These are phyloP conservation scores for Amia ocellicauda DNA, from an alignment of 2,113 vertebrate genomes.

Conservation along the genomic window DNA sequence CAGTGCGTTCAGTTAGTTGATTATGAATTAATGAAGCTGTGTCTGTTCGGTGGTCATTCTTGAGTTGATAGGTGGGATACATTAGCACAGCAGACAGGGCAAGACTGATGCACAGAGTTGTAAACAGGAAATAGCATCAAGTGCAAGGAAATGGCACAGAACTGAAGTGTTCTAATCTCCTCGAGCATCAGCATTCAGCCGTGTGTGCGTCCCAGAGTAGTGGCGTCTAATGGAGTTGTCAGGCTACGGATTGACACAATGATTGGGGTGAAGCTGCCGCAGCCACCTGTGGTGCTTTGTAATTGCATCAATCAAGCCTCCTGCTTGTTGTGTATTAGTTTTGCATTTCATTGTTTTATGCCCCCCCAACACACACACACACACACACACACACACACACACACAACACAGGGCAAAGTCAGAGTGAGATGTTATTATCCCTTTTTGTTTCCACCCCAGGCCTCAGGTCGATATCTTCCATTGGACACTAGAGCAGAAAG, in stretches of 20 bases:
- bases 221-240: slow-evolving; percentile 15
- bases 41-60: no score
- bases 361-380: neutral
- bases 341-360: slow-evolving; percentile 8
- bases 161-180: neutral
- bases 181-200: slow-evolving; percentile 6
- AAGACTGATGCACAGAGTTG: no score
- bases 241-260: slow-evolving; percentile 9
- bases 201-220: neutral
- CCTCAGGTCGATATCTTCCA: no score
- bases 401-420: neutral
- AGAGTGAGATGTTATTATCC: neutral
- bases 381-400: neutral
- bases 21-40: no score
- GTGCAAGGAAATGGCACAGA: neutral
- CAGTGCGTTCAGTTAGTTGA: no score
- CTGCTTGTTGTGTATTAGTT: neutral
- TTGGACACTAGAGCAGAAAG: no score
- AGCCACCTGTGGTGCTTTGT: neutral
- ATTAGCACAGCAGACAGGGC: no score
- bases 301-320: neutral
- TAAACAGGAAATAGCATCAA: no score
- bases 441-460: no score
- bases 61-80: no score
- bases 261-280: neutral